Percentiles rank a stretch among this genome's conserved stretches.
Evolutionary conservation across 2,888 invertebrate species (phyloP).

Genomic region (Conchocele bisecta): DNA sequence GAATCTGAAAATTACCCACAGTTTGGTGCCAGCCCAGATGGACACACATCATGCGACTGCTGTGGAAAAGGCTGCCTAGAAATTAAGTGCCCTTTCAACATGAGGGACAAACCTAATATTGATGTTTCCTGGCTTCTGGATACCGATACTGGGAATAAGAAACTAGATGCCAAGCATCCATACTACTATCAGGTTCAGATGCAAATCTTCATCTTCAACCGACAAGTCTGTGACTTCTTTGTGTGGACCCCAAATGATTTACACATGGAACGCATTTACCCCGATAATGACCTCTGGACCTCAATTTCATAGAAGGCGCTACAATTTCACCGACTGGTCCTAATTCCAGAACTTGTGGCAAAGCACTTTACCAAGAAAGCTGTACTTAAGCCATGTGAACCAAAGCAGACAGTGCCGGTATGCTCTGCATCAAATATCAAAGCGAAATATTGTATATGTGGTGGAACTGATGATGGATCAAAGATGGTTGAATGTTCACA

Average conservation of each 20-base stretch:
- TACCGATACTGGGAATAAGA: background rate
- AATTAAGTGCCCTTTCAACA: slow-evolving; percentile 38
- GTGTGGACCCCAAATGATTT: slow-evolving; percentile 34
- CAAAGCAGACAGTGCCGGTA: background rate
- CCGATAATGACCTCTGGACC: slow-evolving; percentile 1
- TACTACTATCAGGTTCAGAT: slow-evolving; percentile 51
- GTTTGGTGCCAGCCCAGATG: slow-evolving; percentile 51
- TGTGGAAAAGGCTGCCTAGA: slow-evolving; percentile 40
- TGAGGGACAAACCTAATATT: background rate
- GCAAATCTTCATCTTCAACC: slow-evolving; percentile 12
- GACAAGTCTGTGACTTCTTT: slow-evolving; percentile 45
- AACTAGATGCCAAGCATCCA: slow-evolving; percentile 19
- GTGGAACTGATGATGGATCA: slow-evolving; percentile 24
- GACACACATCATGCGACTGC: slow-evolving; percentile 36
- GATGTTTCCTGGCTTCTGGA: slow-evolving; percentile 10
- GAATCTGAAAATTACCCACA: slow-evolving; percentile 9
- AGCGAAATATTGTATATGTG: slow-evolving; percentile 19
- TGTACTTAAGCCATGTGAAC: background rate
- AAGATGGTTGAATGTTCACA: slow-evolving; percentile 35
- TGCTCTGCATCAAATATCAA: background rate
- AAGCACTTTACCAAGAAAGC: slow-evolving; percentile 10
- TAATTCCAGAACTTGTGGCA: slow-evolving; percentile 46
- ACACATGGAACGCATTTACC: slow-evolving; percentile 28
- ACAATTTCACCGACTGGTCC: slow-evolving; percentile 21
- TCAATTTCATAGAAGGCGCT: slow-evolving; percentile 11